Evolutionary conservation across 2,113 vertebrate species (phyloP).

Genomic region (human (Homo sapiens)): GRCh38 chr12:76522501-76523000

Average conservation of each 20-base stretch:
- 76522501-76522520: not conserved
- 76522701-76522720: not conserved
- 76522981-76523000: too few relatives aligned
- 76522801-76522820: not conserved
- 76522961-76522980: too few relatives aligned
- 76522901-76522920: too few relatives aligned
- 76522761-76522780: not conserved
- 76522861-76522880: too few relatives aligned
- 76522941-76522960: too few relatives aligned
- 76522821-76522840: not conserved
- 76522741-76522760: not conserved
- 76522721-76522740: not conserved
- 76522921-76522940: too few relatives aligned
- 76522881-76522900: too few relatives aligned
- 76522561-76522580: not conserved
- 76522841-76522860: not conserved
- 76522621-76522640: not conserved
- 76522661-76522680: not conserved
- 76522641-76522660: not conserved
- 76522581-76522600: not conserved
- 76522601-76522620: not conserved
- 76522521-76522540: not conserved
- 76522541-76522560: not conserved
- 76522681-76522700: not conserved
- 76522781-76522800: not conserved